Base-by-base conservation (phyloP, 2,113 vertebrate genomes). In the Cariama cristata region DNA sequence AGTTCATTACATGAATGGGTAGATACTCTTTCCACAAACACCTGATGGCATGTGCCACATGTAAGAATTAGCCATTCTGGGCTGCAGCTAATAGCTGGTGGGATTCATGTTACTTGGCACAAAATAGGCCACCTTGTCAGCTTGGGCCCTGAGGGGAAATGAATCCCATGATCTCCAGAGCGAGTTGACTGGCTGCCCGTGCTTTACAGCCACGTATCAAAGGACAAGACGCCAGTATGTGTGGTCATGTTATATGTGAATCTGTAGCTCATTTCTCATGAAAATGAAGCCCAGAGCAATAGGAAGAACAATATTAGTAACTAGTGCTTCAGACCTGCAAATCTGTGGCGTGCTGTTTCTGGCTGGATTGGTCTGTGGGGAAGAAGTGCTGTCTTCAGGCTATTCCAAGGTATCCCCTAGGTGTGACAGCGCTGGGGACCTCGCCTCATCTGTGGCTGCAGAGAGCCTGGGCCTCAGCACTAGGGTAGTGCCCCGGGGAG, bases 401-500 rank as follows among this genome's bases (percentile, higher is more conserved):
- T 76, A 7, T 86, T 55, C 32, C 13, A 19, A 4, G 72, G 21
- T 91, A 60, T 83, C 73, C 63, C 50, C 24, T 35, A 19, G 14
- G 35, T 84, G 56, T 79, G 77, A 50, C 63, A 53, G 60, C n/a
- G 4, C 9, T 1, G 2, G 30, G 62, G 45, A 75, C 63, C 67
- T 86, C 49, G 7, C 58, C 35, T 50, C 42, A 5, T 49, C 5
- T 59, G 66, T 79, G 27, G 12, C 79, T 91, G 50, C 24, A 30
- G 55, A n/a, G 64, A 71, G 15, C 52, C 62, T 50, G 62, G 66
- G n/a, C n/a, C 52, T 60, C 26, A 63, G 58, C 71, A 6, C 49
- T 76, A 2, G 0, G 21, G 42, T n/a, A 6, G 24, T 2, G 3
- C 21, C 42, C 27, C 1, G 2, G 28, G 28, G 40, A 40, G 18